These are phyloP conservation scores for Atherinosoma microstoma DNA, from an alignment of 2,797 vertebrate species.

Conservation along the genomic window DNA sequence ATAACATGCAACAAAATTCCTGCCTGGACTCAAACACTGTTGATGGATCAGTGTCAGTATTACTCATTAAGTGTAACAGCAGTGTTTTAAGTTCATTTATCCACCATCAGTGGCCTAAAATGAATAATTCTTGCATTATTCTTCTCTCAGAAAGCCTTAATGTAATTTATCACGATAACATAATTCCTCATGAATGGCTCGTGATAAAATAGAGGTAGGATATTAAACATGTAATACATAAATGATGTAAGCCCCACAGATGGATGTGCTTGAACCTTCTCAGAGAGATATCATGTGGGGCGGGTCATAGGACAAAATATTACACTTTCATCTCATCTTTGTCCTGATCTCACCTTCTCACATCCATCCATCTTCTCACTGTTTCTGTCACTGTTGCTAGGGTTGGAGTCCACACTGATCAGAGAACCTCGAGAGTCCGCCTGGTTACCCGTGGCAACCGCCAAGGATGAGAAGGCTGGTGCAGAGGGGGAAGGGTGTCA, in stretches of 20 bases:
- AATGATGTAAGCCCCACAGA: not conserved
- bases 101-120: not conserved
- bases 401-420: conserved; percentile 97
- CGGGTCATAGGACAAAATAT: not conserved
- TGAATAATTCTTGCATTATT: not conserved
- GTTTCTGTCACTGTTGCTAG: conserved; percentile 94
- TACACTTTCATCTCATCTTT: not conserved
- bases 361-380: conserved; percentile 95
- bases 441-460: conserved; percentile 94
- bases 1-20: not conserved
- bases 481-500: conserved; percentile 50
- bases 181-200: not conserved
- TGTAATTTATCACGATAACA: not conserved
- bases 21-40: not conserved
- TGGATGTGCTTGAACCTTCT: not conserved
- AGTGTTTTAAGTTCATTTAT: not conserved
- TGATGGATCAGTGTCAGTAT: not conserved
- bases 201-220: not conserved
- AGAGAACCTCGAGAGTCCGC: conserved; percentile 96
- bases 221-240: not conserved
- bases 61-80: not conserved
- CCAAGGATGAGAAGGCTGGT: conserved; percentile 96
- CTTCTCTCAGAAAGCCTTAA: not conserved
- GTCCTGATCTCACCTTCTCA: conserved; percentile 88
- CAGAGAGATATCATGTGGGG: not conserved